A percentile compares a stretch with the other conserved stretches of the same genome.
Evolutionary conservation across 2,113 vertebrate species (phyloP).

Genomic region (Uria aalge): DNA sequence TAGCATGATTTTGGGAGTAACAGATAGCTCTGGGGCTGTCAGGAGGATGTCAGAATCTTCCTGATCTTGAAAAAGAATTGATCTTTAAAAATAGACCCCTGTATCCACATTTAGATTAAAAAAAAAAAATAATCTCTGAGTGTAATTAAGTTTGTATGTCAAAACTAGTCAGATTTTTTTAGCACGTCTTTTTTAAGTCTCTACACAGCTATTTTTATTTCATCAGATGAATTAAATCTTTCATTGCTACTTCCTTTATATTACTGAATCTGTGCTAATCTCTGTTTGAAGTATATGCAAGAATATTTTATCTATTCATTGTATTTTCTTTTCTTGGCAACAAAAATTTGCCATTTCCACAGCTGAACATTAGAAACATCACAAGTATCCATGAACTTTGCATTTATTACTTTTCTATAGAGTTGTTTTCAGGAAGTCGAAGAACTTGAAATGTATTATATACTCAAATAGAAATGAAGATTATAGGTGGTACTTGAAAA

Average conservation of each 20-base stretch:
- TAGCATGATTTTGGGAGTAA: background rate
- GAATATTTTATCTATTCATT: constrained; percentile 26
- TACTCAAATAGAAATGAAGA: background rate
- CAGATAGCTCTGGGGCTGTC: background rate
- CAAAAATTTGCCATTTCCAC: background rate
- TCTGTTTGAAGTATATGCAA: constrained; percentile 29
- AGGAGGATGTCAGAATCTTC: background rate
- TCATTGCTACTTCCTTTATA: constrained; percentile 40
- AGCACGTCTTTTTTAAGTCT: constrained; percentile 46
- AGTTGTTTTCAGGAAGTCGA: background rate
- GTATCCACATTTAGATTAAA: constrained; percentile 17
- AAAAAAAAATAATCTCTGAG: background rate
- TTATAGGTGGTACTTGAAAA: background rate
- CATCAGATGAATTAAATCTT: constrained; percentile 30
- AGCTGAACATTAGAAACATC: background rate
- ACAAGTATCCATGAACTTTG: background rate
- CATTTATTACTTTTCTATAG: background rate
- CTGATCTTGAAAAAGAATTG: background rate
- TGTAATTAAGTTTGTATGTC: constrained; percentile 55
- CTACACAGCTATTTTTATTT: constrained; percentile 53
- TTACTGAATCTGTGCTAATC: constrained; percentile 18
- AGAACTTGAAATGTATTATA: background rate
- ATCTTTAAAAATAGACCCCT: constrained; percentile 43
- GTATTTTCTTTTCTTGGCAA: constrained; percentile 45
- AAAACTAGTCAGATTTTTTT: constrained; percentile 57